phyloP scores from a whole-genome alignment of 1,140 invertebrate species.

The Eurosta solidaginis region DNA sequence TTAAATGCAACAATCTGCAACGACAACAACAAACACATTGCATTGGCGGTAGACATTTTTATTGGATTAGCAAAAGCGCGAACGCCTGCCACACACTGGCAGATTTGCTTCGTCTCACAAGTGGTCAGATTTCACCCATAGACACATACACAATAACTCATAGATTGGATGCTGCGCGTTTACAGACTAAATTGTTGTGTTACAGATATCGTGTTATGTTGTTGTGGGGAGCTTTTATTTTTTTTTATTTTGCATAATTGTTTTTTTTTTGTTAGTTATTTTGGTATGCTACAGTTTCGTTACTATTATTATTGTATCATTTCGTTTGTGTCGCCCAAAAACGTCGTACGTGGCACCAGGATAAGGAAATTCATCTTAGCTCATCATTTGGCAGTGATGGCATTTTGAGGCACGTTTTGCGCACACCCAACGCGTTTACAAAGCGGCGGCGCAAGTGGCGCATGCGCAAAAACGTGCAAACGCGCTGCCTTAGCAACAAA shows the following conservation, averaged over 20 bases:
- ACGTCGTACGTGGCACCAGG: constrained; percentile 1
- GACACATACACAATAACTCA: background rate
- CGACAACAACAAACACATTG: background rate
- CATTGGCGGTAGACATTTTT: background rate
- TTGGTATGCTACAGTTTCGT: background rate
- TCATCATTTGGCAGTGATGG: background rate
- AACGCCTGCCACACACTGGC: background rate
- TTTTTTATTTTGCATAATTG: no score
- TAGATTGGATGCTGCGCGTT: background rate
- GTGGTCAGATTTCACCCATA: background rate
- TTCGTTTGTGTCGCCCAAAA: background rate
- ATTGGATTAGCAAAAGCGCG: background rate
- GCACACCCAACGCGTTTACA: background rate
- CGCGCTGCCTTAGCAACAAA: background rate
- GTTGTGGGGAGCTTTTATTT: no score
- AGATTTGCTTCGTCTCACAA: background rate
- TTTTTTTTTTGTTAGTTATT: background rate
- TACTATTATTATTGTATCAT: background rate
- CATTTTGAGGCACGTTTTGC: background rate
- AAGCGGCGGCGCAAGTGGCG: background rate
- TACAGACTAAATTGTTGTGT: background rate
- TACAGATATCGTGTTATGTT: constrained; percentile 7
- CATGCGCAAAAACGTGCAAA: background rate
- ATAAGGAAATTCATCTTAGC: constrained; percentile 9
- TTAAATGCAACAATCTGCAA: background rate